These are phyloP conservation scores for Pammene aurita DNA, from an alignment of 2,888 invertebrate genomes.

Conservation along the genomic window DNA sequence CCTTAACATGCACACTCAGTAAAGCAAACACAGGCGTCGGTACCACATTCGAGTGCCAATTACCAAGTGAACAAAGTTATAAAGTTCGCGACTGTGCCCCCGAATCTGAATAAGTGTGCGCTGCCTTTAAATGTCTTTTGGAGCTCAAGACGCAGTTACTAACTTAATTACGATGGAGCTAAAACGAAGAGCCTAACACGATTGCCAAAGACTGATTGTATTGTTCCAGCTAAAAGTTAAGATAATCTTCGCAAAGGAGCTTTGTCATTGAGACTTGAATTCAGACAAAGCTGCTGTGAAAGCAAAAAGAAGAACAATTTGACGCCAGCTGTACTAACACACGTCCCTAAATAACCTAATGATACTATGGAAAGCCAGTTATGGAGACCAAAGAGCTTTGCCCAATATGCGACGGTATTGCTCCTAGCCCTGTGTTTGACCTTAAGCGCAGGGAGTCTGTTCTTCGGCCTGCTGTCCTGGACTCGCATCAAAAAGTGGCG, in stretches of 20 bases:
- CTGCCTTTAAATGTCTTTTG: constrained; percentile 10
- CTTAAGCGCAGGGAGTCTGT: constrained; percentile 1
- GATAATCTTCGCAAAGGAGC: background rate
- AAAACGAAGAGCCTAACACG: constrained; percentile 6
- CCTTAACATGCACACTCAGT: background rate
- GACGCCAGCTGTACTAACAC: background rate
- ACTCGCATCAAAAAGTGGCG: constrained; percentile 9
- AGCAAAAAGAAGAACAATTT: background rate
- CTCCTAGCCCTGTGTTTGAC: background rate
- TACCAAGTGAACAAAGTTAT: constrained; percentile 11
- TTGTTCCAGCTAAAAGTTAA: constrained; percentile 9
- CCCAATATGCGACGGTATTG: constrained; percentile 2
- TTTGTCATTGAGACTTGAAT: background rate
- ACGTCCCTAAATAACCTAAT: no score
- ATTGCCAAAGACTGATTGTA: background rate
- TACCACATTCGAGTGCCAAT: background rate
- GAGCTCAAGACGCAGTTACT: background rate
- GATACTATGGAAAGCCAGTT: background rate
- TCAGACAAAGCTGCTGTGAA: background rate
- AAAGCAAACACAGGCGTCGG: constrained; percentile 2
- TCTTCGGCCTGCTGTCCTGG: constrained; percentile 11
- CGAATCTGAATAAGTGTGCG: constrained; percentile 15
- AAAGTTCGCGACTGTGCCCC: constrained; percentile 11
- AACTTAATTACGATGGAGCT: constrained; percentile 12
- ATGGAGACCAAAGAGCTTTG: background rate